Conservation (phyloP, 2,888 invertebrate genomes). For the Agonum fuliginosum region DNA sequence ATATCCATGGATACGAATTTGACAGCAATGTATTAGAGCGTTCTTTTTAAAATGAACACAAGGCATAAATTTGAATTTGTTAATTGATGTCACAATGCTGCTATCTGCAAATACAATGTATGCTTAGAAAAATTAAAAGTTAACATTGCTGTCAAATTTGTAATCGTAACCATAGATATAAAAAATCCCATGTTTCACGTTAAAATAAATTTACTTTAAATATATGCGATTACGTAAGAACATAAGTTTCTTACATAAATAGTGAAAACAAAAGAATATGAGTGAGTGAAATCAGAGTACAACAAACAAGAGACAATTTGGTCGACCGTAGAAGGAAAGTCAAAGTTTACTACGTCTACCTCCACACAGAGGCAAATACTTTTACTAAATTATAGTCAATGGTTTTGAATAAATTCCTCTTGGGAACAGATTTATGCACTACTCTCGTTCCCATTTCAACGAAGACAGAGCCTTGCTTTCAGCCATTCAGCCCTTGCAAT, state of each 20-base stretch:
- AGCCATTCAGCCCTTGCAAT: constrained; percentile 51
- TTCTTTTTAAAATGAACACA: too few relatives aligned
- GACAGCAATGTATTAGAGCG: too few relatives aligned
- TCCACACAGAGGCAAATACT: constrained; percentile 42
- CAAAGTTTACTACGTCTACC: constrained; percentile 11
- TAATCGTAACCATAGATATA: too few relatives aligned
- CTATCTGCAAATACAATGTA: too few relatives aligned
- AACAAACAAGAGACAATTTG: constrained; percentile 38
- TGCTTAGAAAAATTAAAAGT: too few relatives aligned
- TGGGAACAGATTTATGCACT: constrained; percentile 49
- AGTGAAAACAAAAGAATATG: constrained; percentile 22
- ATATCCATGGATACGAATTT: too few relatives aligned
- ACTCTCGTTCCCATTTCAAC: constrained; percentile 44
- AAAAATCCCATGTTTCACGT: too few relatives aligned
- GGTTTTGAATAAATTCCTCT: constrained; percentile 53
- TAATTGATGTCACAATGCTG: too few relatives aligned
- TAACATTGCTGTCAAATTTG: too few relatives aligned
- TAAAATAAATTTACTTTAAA: too few relatives aligned
- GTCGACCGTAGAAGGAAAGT: constrained; percentile 22
- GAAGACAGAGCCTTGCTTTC: too few relatives aligned
- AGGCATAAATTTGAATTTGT: not conserved
- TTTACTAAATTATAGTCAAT: constrained; percentile 54
- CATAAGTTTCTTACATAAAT: constrained; percentile 11
- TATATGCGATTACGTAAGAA: too few relatives aligned
- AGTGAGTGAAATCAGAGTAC: constrained; percentile 18